Evolutionary conservation across 2,888 invertebrate genomes (phyloP).

Genomic region (Tromatobia lineatoria): DNA sequence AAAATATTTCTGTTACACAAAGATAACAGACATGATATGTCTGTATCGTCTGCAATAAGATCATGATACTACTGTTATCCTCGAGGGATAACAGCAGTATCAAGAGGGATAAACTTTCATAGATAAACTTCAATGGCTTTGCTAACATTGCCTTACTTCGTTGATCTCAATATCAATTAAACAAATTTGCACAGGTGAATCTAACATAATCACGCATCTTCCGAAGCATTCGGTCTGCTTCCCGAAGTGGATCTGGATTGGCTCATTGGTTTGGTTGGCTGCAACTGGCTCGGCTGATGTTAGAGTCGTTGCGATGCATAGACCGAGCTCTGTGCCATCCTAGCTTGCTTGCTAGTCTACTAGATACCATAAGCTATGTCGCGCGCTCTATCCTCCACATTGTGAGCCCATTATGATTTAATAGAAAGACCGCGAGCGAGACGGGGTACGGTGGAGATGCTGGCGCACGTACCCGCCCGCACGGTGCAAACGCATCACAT

Average conservation of each 20-base stretch:
- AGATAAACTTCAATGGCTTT: neutral
- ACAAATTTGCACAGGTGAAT: neutral
- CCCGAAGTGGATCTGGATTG: conserved; percentile 62
- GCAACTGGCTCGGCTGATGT: conserved; percentile 68
- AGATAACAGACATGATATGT: neutral
- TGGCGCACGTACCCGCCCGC: conserved; percentile 73
- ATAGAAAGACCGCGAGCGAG: conserved; percentile 74
- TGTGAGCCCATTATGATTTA: conserved; percentile 83
- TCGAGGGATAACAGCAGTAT: no score
- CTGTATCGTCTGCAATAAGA: neutral
- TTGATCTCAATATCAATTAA: neutral
- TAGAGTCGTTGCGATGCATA: conserved; percentile 42
- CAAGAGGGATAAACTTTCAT: no score
- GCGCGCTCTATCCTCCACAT: conserved; percentile 76
- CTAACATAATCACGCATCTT: neutral
- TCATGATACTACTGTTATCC: neutral
- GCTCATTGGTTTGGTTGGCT: conserved; percentile 64
- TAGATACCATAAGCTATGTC: conserved; percentile 60
- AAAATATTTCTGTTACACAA: neutral
- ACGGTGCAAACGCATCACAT: conserved; percentile 48
- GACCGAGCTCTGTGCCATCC: conserved; percentile 38
- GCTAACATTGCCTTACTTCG: neutral
- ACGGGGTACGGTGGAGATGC: conserved; percentile 69
- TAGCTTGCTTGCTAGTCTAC: conserved; percentile 51
- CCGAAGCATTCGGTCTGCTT: conserved; percentile 37